Evolutionary conservation across 2,888 invertebrate species (phyloP), one percentile per base, ranked within the genome.

Genomic region (Euspilapteryx auroguttella): DNA sequence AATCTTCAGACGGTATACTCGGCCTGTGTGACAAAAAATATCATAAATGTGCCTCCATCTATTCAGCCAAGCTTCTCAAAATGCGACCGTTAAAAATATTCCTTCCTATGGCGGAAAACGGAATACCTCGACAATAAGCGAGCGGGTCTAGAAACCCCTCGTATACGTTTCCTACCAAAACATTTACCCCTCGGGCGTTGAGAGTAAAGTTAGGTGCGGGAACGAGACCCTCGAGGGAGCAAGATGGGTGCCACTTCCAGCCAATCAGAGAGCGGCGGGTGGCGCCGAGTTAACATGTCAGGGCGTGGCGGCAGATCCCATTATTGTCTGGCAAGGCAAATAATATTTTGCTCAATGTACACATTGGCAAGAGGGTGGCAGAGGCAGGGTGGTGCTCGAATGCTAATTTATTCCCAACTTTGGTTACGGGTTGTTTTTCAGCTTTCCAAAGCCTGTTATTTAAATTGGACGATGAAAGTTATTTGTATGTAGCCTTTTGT

Each of bases 341-440:
- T 82, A 82, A 81, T 82, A 82, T 82, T 82, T 79, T 80, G 80
- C 79, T 80, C 81, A 82, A 80, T 80, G 80, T 82, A 82, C 78
- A 81, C 81, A 82, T 79, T 80, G 78, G 68, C 56, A 47, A 57
- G 55, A 29, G 29, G 52, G 48, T 51, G 57, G 62, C n/a, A n/a
- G n/a, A 54, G 54, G 48, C 46, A 31, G 35, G 37, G 30, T 38
- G 51, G 51, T 52, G 55, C 58, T 53, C 47, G 55, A 50, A 51
- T 61, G 69, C 75, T 75, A 75, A 75, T 75, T 75, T 71, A 73
- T 73, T 71, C 68, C 61, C 71, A 73, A 75, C 73, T 71, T 73
- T 63, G 75, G 73, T 73, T 69, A 63, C 56, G 64, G 69, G 65
- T 75, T 75, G 75, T 75, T 73, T 75, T 73, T 75, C 75, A 75